Base-by-base conservation (phyloP, 2,113 vertebrate genomes). In the Petrocephalus microphthalmus region DNA sequence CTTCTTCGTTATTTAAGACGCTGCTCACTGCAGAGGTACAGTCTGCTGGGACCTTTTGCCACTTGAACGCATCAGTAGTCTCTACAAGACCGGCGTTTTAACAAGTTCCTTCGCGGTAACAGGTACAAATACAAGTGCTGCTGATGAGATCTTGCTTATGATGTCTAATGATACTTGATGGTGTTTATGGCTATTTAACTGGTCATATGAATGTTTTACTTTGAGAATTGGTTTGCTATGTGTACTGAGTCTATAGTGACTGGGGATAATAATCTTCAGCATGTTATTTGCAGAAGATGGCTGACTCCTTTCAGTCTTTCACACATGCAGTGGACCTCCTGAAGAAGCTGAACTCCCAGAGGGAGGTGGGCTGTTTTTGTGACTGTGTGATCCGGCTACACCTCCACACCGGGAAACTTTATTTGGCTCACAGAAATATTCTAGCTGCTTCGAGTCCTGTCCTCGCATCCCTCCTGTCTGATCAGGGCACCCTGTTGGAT, bases 371-470 rank as follows among this genome's bases (percentile, higher is more conserved):
- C 52, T 89, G 90, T 47, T 94, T 94, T 88, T 95, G 94, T 90
- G 94, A 95, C 91, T 94, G 94, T 89, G 94, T 95, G 45, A 89
- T 95, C 87, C 93, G 86, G 88, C 89, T 91, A 57, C 90, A 85
- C 52, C 86, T 91, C 25, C 89, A 78, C 49, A 91, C 93, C 1
- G 90, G 88, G 47, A 92, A 88, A 1, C 91, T 95, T 15, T 93
- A 94, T 84, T 91, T 92, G 52, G 95, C 93, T 51, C 45, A 64
- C 84, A 95, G 93, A 89, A 94, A 93, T 90, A 90, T 95, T 49
- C 91, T 95, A 29, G 93, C 95, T 81, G 95, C 94, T 20, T 94
- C 92, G 6, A 95, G 95, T 90, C 94, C 94, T 47, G 92, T 95
- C 19, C 90, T 94, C 17, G 93, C 93, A 7, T 92, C 92, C 81